A percentile compares a stretch with the other conserved stretches of the same genome.
Conservation (phyloP, 2,113 vertebrate species). For the Podarcis muralis region DNA sequence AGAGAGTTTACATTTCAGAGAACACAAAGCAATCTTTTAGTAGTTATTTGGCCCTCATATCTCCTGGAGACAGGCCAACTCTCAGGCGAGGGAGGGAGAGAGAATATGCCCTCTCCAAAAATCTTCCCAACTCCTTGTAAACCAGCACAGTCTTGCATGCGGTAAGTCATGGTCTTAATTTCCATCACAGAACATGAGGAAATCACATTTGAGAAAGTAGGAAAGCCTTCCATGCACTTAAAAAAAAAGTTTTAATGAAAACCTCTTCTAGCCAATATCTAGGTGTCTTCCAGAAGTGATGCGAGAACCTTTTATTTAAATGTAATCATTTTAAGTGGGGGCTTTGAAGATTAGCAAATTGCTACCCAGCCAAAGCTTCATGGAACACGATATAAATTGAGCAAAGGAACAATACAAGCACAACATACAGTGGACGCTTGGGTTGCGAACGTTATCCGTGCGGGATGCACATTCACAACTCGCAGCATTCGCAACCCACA, state of each 20-base stretch:
- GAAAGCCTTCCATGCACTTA: neutral
- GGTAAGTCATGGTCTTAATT: too few relatives aligned
- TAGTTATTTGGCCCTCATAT: slow-evolving; percentile 47
- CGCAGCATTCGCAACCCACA: too few relatives aligned
- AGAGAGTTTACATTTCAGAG: slow-evolving; percentile 38
- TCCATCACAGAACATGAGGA: neutral
- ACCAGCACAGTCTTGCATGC: neutral
- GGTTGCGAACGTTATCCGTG: too few relatives aligned
- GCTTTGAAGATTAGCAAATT: neutral
- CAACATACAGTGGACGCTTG: too few relatives aligned
- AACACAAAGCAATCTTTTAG: neutral
- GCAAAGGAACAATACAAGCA: neutral
- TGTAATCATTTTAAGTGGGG: neutral
- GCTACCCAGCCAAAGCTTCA: neutral
- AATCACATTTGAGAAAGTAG: neutral
- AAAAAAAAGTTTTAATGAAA: neutral
- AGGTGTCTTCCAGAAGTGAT: neutral
- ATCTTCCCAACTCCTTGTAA: neutral
- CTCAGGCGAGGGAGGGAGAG: neutral
- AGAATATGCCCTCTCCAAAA: neutral
- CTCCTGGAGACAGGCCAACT: slow-evolving; percentile 41
- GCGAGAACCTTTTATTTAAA: neutral
- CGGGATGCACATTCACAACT: too few relatives aligned
- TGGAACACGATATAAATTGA: neutral
- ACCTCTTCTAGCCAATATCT: neutral